phyloP scores from a whole-genome alignment of 2,113 vertebrate genomes.

The Castor canadensis region DNA sequence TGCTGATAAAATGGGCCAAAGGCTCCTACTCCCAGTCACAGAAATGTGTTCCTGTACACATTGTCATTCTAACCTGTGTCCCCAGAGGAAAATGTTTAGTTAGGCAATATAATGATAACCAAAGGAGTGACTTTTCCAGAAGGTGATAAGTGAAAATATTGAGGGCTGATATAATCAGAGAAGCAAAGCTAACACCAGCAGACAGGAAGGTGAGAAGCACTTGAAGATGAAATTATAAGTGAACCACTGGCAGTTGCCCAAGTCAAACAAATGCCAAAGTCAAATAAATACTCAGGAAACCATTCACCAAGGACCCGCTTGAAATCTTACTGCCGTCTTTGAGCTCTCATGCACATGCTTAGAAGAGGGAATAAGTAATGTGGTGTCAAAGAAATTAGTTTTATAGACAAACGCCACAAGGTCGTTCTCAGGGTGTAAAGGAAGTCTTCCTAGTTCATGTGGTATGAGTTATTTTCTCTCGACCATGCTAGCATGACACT shows the following conservation, averaged over 20 bases:
- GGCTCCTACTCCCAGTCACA: fast-evolving
- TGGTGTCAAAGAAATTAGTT: not conserved
- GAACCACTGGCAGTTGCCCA: not conserved
- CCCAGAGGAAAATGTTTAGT: not conserved
- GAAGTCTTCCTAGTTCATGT: not conserved
- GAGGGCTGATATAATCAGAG: not conserved
- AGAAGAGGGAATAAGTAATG: not conserved
- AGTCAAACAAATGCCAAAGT: not conserved
- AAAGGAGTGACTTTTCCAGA: not conserved
- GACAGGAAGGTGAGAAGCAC: not conserved
- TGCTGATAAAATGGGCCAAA: not conserved
- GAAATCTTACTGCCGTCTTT: not conserved
- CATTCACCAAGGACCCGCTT: not conserved
- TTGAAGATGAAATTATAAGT: not conserved
- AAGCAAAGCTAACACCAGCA: not conserved
- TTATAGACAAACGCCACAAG: not conserved
- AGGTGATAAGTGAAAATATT: not conserved
- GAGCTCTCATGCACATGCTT: not conserved
- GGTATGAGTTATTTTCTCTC: not conserved
- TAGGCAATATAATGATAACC: not conserved
- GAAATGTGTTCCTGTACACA: not conserved
- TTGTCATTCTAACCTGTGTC: not conserved
- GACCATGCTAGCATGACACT: not conserved
- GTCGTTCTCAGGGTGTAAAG: not conserved
- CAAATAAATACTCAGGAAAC: not conserved